Percentiles rank a stretch among this genome's conserved stretches.
Evolutionary conservation across 2,113 vertebrate species (phyloP).

Genomic region (Sinocyclocheilus grahami): DNA sequence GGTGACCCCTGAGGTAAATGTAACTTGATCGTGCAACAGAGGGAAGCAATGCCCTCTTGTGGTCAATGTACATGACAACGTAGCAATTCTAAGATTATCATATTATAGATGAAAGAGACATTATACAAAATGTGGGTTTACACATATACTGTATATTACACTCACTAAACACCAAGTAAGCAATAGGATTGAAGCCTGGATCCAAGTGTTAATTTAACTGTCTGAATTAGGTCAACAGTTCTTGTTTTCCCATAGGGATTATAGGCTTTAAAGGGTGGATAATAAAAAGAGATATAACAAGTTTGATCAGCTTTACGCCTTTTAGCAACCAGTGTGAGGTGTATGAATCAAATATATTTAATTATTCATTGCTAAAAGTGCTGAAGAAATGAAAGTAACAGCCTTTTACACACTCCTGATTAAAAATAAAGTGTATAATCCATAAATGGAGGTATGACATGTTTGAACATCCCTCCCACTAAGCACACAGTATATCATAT

Average conservation of each 20-base stretch:
- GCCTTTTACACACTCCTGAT: not conserved
- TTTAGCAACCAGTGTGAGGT: not conserved
- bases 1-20: too few relatives aligned
- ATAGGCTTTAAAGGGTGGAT: not conserved
- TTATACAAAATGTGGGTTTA: too few relatives aligned
- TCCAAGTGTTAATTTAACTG: too few relatives aligned
- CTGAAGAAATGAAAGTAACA: not conserved
- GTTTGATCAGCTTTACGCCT: not conserved
- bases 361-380: not conserved
- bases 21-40: too few relatives aligned
- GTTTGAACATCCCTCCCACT: not conserved
- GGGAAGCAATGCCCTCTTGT: not conserved
- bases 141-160: too few relatives aligned
- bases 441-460: not conserved
- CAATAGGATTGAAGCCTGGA: too few relatives aligned
- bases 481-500: not conserved
- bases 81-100: too few relatives aligned
- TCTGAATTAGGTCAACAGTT: not conserved
- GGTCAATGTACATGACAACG: not conserved
- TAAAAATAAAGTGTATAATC: not conserved
- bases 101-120: too few relatives aligned
- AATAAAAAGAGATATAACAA: not conserved
- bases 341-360: not conserved
- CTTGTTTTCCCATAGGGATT: not conserved
- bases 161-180: too few relatives aligned